A percentile compares a stretch with the other conserved stretches of the same genome.
phyloP scores from a whole-genome alignment of 2,113 vertebrate genomes.

The Oreochromis niloticus region DNA sequence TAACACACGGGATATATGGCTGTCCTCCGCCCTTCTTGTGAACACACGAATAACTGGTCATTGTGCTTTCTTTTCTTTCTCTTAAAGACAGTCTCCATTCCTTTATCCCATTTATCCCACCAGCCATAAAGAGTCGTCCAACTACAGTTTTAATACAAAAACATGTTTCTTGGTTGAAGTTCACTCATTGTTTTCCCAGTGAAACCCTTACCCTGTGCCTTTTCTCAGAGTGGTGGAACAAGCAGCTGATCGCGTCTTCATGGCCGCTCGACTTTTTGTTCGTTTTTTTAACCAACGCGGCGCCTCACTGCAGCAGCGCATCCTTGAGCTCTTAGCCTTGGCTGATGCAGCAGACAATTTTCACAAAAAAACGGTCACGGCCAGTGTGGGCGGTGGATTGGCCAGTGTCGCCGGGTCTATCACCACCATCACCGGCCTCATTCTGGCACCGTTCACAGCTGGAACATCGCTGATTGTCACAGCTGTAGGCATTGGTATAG shows the following conservation, averaged over 20 bases:
- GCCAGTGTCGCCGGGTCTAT: slow-evolving; percentile 71
- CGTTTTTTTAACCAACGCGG: slow-evolving; percentile 61
- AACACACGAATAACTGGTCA: not conserved
- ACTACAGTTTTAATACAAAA: not conserved
- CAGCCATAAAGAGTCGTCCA: not conserved
- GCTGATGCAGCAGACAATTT: slow-evolving; percentile 70
- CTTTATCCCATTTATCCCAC: not conserved
- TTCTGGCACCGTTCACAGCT: slow-evolving; percentile 73
- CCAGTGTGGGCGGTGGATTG: slow-evolving; percentile 67
- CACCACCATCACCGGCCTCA: slow-evolving; percentile 74
- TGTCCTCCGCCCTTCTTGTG: not conserved
- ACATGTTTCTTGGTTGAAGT: not conserved
- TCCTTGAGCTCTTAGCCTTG: slow-evolving; percentile 57
- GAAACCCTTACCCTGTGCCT: not conserved
- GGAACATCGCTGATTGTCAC: slow-evolving; percentile 75
- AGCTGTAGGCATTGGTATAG: slow-evolving; percentile 72
- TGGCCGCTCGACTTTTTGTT: slow-evolving; percentile 69
- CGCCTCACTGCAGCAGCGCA: slow-evolving; percentile 50
- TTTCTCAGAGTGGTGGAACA: slow-evolving; percentile 60
- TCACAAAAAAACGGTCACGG: slow-evolving; percentile 70
- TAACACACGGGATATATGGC: not conserved
- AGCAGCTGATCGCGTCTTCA: slow-evolving; percentile 71
- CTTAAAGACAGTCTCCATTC: not conserved
- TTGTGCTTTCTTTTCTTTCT: not conserved
- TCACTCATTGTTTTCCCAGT: not conserved